Percentiles rank a stretch among this genome's conserved stretches.
Evolutionary conservation across 2,113 vertebrate genomes (phyloP).

Genomic region (Fulica atra): DNA sequence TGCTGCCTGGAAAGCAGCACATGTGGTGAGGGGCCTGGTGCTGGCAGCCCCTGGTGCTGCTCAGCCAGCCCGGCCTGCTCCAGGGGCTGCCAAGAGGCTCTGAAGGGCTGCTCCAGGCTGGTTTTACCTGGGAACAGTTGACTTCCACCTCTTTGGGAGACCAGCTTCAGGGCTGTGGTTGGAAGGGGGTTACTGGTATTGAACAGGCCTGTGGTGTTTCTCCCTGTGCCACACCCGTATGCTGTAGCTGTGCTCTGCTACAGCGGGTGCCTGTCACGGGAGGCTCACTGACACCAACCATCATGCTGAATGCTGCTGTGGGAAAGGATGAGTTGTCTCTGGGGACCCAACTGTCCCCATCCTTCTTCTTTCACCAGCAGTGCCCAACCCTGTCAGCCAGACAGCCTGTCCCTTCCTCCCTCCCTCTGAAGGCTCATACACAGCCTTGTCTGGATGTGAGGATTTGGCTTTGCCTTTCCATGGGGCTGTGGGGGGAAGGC

Average conservation of each 20-base stretch:
- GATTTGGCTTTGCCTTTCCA: not conserved
- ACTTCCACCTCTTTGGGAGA: not conserved
- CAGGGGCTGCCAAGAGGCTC: not conserved
- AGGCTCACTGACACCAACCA: accelerated
- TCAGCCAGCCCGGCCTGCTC: not conserved
- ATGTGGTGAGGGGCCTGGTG: accelerated
- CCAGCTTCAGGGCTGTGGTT: not conserved
- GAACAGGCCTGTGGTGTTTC: not conserved
- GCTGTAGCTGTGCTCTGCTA: not conserved
- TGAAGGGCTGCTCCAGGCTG: not conserved
- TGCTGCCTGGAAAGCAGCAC: not conserved
- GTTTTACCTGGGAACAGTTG: not conserved
- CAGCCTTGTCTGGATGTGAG: not conserved
- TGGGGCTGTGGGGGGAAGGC: not conserved
- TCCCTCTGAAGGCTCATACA: not conserved
- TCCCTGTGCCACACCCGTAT: accelerated
- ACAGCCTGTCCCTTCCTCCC: not conserved
- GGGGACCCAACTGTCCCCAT: accelerated
- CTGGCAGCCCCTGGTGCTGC: not conserved
- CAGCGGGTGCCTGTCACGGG: not conserved
- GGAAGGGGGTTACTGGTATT: not conserved
- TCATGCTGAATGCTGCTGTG: not conserved
- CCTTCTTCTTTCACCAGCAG: not conserved
- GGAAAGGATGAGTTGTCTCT: not conserved
- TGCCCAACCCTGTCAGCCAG: not conserved